Evolutionary conservation across 2,113 vertebrate species (phyloP), one percentile per base, ranked within the genome.

Genomic region (Loxodonta africana): DNA sequence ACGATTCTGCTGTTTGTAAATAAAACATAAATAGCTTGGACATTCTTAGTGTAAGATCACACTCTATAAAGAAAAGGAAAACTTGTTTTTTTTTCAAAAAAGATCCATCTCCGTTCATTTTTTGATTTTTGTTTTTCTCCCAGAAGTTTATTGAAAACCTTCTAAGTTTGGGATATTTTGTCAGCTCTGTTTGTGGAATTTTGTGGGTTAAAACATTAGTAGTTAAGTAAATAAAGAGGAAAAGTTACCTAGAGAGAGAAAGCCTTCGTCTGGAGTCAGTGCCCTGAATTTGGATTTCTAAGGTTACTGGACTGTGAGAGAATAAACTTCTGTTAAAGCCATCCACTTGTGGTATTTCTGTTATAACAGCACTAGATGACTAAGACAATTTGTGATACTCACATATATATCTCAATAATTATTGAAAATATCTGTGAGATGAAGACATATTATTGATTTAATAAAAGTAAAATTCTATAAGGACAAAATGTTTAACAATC

Each of bases 11-110:
- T 94, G 2, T 74, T 80, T 87, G 26, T 62, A 94, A 82, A 76
- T 91, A 84, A 90, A 82, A 77, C 14, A 44, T 76, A 67, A 96
- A 80, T 87, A 90, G 33, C 48, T 94, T 88, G 17, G 5, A 37
- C 10, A 76, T 44, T 37, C 73, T 94, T 10, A 78, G 1, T 76
- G 0, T 57, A 80, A 69, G 20, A 30, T 60, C n/a, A 93, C 14
- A 67, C 41, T 85, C 25, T 60, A 74, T 44, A 51, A 33, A 71
- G 21, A 25, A n/a, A n/a, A 69, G 51, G 23, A 25, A 37, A 6
- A 25, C 4, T 67, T 37, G 37, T 37, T 37, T 37, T 37, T 37
- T 60, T 71, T 93, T 63, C 1, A n/a, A 8, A 63, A 60, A 73
- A 60, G 1, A 23, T 18, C 3, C 2, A 44, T 77, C 14, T 86